Evolutionary conservation across 2,113 vertebrate genomes (phyloP), one percentile per base, ranked within the genome.

Genomic region (Turdus rufiventris): DNA sequence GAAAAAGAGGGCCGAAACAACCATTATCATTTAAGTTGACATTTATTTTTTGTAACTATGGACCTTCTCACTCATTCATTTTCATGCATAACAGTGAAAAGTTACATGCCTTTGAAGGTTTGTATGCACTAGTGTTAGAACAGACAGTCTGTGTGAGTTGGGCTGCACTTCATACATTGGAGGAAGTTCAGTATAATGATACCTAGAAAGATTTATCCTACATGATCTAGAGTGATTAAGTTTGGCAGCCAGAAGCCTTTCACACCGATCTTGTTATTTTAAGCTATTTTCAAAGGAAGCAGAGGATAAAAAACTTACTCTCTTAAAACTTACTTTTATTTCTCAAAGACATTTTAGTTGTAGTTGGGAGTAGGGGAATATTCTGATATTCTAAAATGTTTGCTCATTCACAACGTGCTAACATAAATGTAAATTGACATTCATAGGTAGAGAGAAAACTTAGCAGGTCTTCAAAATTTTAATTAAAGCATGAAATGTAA

Each of bases 151-250:
- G 23, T 9, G 5, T 68, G n/a, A 71, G 25, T 10, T 71, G 26
- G 34, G 19, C 47, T 66, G 6, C 18, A 40, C 9, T 19, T n/a
- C 0, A 0, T 70, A 23, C 42, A 8, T 15, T 65, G 50, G 26
- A 65, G 16, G 15, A 91, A 77, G 16, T 36, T 12, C 6, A 9
- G 18, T 80, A 73, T 43, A 58, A 34, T 34, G 54, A 38, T 48
- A 34, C 16, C 28, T 38, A 26, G 34, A 67, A 70, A 78, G 38
- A 25, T 21, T 82, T 60, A 57, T 3, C 51, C 16, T 29, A 15
- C 25, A 17, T 21, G 5, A 43, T 45, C 25, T n/a, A 57, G 14
- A n/a, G 36, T 26, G 33, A 16, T 19, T 8, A 33, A 4, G 3
- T 9, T 24, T 74, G 43, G 42, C 47, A 84, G 14, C 3, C 14